phyloP scores from a whole-genome alignment of 2,888 invertebrate genomes.

The Trissonchulus sp. region DNA sequence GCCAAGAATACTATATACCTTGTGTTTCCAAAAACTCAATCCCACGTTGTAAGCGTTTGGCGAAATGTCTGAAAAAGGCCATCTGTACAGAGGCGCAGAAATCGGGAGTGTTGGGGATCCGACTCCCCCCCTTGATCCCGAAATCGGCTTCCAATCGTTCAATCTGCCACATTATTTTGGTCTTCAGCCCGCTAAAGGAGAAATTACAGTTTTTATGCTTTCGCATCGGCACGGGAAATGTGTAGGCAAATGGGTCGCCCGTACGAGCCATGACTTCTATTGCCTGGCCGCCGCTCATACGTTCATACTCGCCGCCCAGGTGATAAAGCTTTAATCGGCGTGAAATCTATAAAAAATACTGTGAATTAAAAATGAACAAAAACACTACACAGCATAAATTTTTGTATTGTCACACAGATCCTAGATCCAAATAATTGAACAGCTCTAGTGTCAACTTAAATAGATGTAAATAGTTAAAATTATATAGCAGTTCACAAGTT shows the following conservation, averaged over 20 bases:
- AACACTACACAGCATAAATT: too few species aligned
- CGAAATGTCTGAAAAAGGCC: conserved; percentile 69
- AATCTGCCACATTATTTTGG: neutral
- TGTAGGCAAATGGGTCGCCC: conserved; percentile 63
- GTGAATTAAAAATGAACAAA: too few species aligned
- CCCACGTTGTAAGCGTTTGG: conserved; percentile 73
- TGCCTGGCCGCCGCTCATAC: conserved; percentile 73
- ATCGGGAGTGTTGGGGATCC: conserved; percentile 60
- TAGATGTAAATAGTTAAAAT: too few species aligned
- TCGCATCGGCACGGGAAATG: conserved; percentile 64
- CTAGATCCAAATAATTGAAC: too few species aligned
- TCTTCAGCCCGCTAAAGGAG: neutral
- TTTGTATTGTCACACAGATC: too few species aligned
- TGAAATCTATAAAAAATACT: conserved; percentile 60
- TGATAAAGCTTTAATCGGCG: conserved; percentile 74
- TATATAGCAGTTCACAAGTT: too few species aligned
- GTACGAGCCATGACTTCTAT: conserved; percentile 73
- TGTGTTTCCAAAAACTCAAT: conserved; percentile 62
- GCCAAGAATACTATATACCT: too few species aligned
- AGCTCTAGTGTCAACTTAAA: too few species aligned
- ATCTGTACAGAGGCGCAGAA: conserved; percentile 78
- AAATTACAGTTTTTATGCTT: conserved; percentile 37
- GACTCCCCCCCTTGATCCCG: conserved; percentile 1
- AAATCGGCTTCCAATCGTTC: conserved; percentile 38
- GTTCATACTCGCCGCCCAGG: conserved; percentile 64